A percentile compares a stretch with the other conserved stretches of the same genome.
Evolutionary conservation across 2,113 vertebrate genomes (phyloP).

Genomic region (Hyaena hyaena): DNA sequence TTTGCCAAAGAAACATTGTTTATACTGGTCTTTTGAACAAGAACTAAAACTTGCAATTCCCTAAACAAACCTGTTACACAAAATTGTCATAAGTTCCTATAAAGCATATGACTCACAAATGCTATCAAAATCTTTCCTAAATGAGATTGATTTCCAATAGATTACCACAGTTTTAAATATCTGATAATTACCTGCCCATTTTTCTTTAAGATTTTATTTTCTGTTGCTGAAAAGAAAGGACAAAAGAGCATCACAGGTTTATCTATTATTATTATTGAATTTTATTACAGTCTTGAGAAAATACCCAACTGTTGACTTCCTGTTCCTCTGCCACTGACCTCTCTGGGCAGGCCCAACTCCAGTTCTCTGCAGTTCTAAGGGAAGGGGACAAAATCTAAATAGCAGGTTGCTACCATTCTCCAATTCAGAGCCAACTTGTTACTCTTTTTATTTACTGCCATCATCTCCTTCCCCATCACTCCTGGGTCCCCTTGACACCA

Average conservation of each 20-base stretch:
- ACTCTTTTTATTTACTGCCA: not conserved
- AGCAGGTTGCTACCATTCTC: not conserved
- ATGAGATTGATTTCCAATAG: slow-evolving; percentile 21
- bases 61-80: slow-evolving; percentile 38
- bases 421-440: not conserved
- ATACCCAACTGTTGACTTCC: not conserved
- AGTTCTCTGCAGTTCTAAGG: not conserved
- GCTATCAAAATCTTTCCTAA: slow-evolving; percentile 20
- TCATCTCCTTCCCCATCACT: not conserved
- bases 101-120: not conserved
- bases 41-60: slow-evolving; percentile 57
- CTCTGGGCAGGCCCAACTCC: not conserved
- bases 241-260: not conserved
- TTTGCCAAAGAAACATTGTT: slow-evolving; percentile 30
- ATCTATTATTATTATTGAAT: not conserved
- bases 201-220: not conserved
- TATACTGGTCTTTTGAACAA: slow-evolving; percentile 24
- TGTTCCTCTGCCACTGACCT: not conserved
- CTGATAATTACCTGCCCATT: not conserved
- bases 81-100: slow-evolving; percentile 49
- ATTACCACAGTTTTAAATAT: not conserved
- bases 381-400: not conserved
- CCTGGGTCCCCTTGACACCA: not conserved
- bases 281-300: slow-evolving; percentile 19
- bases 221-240: not conserved